Evolutionary conservation across 2,113 vertebrate genomes (phyloP).

Genomic region (Meriones unguiculatus): DNA sequence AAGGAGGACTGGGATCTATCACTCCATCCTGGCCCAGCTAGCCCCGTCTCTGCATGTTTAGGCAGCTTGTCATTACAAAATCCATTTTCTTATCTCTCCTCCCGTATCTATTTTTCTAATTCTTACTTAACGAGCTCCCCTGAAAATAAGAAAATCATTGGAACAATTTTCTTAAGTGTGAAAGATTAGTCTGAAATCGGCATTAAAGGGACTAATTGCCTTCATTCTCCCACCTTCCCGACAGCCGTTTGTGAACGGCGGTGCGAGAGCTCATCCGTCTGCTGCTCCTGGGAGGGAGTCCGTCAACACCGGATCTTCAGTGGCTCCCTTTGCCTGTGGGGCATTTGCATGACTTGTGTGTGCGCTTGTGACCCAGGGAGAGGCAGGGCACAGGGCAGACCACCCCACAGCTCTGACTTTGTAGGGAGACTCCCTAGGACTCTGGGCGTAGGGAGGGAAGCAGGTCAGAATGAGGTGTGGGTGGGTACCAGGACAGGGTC

Average conservation of each 20-base stretch:
- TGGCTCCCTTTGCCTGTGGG: not conserved
- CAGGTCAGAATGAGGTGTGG: not conserved
- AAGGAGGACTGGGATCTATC: not conserved
- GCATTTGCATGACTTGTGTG: not conserved
- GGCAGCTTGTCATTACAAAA: slow-evolving; percentile 74
- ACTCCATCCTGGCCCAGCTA: not conserved
- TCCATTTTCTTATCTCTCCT: slow-evolving; percentile 81
- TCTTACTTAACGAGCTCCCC: slow-evolving; percentile 86
- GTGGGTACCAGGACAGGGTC: not conserved
- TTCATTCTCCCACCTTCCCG: slow-evolving; percentile 78
- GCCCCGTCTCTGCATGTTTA: not conserved
- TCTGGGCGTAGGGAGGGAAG: too few species aligned
- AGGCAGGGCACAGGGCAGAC: not conserved
- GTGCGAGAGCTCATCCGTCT: slow-evolving; percentile 65
- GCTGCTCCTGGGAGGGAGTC: slow-evolving; percentile 64
- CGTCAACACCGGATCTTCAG: not conserved
- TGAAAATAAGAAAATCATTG: slow-evolving; percentile 87
- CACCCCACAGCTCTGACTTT: not conserved
- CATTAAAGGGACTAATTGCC: slow-evolving; percentile 84
- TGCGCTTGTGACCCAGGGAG: not conserved
- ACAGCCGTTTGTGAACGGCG: slow-evolving; percentile 74
- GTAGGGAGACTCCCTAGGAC: not conserved
- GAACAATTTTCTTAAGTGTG: slow-evolving; percentile 87
- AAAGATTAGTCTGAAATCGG: slow-evolving; percentile 86
- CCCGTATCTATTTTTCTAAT: slow-evolving; percentile 85